phyloP scores from a whole-genome alignment of 2,888 invertebrate genomes.

The Sarcophaga carnaria region DNA sequence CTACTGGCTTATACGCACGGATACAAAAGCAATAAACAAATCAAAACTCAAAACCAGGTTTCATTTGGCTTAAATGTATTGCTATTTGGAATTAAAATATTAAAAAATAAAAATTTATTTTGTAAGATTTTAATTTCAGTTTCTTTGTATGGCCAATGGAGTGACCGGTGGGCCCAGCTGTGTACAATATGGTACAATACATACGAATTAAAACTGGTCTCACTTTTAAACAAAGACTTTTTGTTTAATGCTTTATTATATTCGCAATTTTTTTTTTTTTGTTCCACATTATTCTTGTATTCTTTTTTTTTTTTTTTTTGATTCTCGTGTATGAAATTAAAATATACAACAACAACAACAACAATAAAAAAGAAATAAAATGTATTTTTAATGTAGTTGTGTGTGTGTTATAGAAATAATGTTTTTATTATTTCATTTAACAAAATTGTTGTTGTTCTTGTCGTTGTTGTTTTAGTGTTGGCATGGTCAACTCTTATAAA shows the following conservation, averaged over 20 bases:
- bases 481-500: conserved; percentile 27
- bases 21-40: not conserved
- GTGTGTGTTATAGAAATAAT: not conserved
- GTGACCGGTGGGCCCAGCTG: conserved; percentile 29
- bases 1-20: not conserved
- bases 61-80: not conserved
- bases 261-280: not conserved
- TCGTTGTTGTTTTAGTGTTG: conserved; percentile 1
- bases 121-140: conserved; percentile 44
- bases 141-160: conserved; percentile 30
- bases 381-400: not conserved
- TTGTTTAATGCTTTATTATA: not conserved
- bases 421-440: not conserved
- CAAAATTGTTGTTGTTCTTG: not conserved
- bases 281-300: not conserved
- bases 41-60: conserved; percentile 10
- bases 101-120: conserved; percentile 23
- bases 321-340: conserved; percentile 8
- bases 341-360: not conserved
- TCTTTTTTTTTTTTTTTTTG: not conserved
- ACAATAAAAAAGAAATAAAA: conserved; percentile 10
- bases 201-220: conserved; percentile 47
- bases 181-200: conserved; percentile 1
- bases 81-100: conserved; percentile 2
- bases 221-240: conserved; percentile 60